Evolutionary conservation across 2,888 invertebrate species (phyloP).

Genomic region (Chironomus tentans): DNA sequence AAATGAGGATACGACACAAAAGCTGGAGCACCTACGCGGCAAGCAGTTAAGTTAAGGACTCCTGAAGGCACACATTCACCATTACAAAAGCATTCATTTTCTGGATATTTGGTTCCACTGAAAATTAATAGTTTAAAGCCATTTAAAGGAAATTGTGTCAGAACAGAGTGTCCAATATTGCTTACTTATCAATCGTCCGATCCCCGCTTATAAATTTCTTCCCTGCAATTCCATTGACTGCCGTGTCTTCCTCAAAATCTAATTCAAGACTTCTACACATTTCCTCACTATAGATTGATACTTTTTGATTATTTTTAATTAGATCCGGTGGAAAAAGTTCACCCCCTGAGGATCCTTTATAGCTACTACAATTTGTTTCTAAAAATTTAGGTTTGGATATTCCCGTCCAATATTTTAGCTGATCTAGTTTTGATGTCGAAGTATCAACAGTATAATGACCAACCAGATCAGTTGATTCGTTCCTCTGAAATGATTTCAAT

Average conservation of each 20-base stretch:
- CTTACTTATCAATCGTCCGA: slow-evolving; percentile 53
- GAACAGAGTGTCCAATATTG: no score
- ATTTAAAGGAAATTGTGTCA: no score
- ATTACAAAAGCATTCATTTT: slow-evolving; percentile 63
- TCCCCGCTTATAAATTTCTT: slow-evolving; percentile 59
- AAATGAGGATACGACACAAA: slow-evolving; percentile 82
- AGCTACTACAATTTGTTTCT: slow-evolving; percentile 47
- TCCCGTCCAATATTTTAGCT: slow-evolving; percentile 64
- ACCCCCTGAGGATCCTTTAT: slow-evolving; percentile 62
- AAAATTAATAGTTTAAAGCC: neutral
- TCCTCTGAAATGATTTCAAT: neutral
- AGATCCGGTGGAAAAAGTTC: slow-evolving; percentile 67
- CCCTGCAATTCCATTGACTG: slow-evolving; percentile 51
- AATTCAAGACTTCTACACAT: slow-evolving; percentile 61
- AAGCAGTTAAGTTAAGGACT: slow-evolving; percentile 66
- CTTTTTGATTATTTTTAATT: slow-evolving; percentile 44
- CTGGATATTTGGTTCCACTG: slow-evolving; percentile 47
- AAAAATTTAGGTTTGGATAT: slow-evolving; percentile 47
- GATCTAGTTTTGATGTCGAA: slow-evolving; percentile 55
- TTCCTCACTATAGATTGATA: slow-evolving; percentile 64
- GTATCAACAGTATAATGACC: slow-evolving; percentile 70
- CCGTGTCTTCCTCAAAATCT: slow-evolving; percentile 51
- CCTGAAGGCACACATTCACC: slow-evolving; percentile 68
- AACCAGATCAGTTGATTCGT: neutral
- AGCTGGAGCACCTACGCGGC: slow-evolving; percentile 70